Evolutionary conservation across 1,140 invertebrate genomes (phyloP).

Genomic region (Drosophila quadrilineata): DNA sequence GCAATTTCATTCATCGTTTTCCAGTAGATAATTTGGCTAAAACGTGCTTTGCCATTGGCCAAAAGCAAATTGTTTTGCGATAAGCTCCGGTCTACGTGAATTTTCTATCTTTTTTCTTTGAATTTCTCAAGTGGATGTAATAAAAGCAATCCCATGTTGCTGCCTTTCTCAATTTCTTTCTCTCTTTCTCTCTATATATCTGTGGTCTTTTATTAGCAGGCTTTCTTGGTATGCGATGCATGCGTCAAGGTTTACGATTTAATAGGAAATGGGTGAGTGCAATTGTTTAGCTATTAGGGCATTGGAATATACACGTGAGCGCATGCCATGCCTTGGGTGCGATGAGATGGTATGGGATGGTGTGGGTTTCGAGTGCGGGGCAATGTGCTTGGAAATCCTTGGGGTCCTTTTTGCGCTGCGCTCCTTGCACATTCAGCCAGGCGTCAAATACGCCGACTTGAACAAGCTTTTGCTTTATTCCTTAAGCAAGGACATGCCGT

Average conservation of each 20-base stretch:
- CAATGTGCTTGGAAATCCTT: conserved; percentile 21
- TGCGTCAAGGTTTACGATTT: conserved; percentile 1
- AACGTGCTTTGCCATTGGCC: conserved; percentile 4
- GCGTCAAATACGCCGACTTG: conserved; percentile 14
- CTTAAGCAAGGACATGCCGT: conserved; percentile 50
- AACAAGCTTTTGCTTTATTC: conserved; percentile 41
- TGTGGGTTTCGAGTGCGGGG: not conserved
- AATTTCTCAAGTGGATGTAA: conserved; percentile 10
- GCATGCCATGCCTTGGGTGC: not conserved
- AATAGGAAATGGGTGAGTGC: not conserved
- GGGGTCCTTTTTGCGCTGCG: conserved; percentile 5
- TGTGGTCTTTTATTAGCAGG: no score
- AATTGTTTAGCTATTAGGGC: conserved; percentile 9
- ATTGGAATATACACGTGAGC: conserved; percentile 23
- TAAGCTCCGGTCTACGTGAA: conserved; percentile 22
- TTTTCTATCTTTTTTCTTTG: no score
- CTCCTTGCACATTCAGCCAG: conserved; percentile 18
- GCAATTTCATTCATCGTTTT: conserved; percentile 39
- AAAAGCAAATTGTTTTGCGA: conserved; percentile 26
- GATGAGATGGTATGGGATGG: no score
- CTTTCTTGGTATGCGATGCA: not conserved
- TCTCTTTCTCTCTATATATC: no score
- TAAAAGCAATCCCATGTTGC: conserved; percentile 7
- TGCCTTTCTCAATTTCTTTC: no score
- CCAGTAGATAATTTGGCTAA: conserved; percentile 29